Evolutionary conservation across 2,797 vertebrate species (phyloP), one percentile per base, ranked within the genome.

Genomic region (Linurgus olivaceus): DNA sequence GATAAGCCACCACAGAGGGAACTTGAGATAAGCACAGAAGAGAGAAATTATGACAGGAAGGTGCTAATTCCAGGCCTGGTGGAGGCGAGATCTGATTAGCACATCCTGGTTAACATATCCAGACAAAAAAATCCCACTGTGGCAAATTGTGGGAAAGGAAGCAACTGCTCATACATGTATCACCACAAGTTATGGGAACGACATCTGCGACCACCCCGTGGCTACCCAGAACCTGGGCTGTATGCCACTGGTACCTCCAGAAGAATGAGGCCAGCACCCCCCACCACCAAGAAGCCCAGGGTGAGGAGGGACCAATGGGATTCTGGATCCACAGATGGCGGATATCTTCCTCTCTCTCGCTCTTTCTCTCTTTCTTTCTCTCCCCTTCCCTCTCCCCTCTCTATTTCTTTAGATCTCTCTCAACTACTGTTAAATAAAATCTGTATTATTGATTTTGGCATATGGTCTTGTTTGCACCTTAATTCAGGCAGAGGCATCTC

Each of bases 11-110:
- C 55, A 62, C 55, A 88, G 42, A 55, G 57, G 42, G 42, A 88
- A 82, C 50, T 70, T 57, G 42, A 88, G 86, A 62, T 82, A 82
- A 88, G 63, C 71, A 82, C 37, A 70, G 42, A 82, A 75, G 48
- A 37, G 48, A 88, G 63, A 75, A 68, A 62, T 44, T 62, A 44
- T 2, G 35, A 88, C 42, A 44, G n/a, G 48, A 88, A 88, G 71
- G 55, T 54, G 57, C 48, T 70, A 82, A 68, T 62, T 82, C 63
- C 35, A 75, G 71, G 63, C 48, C 63, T 82, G 55, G 26, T 54
- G 44, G 62, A 88, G 77, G 62, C 6, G 62, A 68, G 47, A 81
- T 74, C 77, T 88, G 86, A 47, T 88, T 82, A 68, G 70, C 61
- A 59, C 40, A 59, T 80, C 47, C 40, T 54, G 76, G 68, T 54